These are phyloP conservation scores for Drosophila hydei DNA, from an alignment of 1,140 invertebrate genomes.

Conservation along the genomic window DNA sequence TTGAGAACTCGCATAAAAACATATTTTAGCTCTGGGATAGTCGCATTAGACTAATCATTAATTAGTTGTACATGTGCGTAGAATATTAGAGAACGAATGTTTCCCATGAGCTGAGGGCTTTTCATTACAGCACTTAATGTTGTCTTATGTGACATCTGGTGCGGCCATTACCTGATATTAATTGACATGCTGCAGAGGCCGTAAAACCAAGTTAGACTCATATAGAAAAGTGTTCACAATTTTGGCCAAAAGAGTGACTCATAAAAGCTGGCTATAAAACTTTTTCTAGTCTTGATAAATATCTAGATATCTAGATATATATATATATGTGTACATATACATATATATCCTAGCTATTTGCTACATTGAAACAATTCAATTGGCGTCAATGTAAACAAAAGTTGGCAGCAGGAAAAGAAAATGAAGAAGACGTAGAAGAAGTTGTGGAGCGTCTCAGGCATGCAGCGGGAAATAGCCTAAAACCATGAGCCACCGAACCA, in stretches of 20 bases:
- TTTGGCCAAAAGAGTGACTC: constrained; percentile 21
- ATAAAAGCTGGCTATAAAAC: constrained; percentile 45
- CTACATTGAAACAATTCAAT: constrained; percentile 56
- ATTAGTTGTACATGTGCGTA: constrained; percentile 19
- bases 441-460: constrained; percentile 44
- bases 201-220: constrained; percentile 43
- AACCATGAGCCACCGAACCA: constrained; percentile 25
- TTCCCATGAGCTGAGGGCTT: constrained; percentile 43
- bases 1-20: neutral
- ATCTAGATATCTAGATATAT: neutral
- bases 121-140: constrained; percentile 42
- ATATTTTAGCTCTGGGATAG: neutral
- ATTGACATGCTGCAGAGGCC: constrained; percentile 48
- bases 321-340: neutral
- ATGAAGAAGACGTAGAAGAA: neutral
- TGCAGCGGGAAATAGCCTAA: constrained; percentile 37
- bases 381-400: constrained; percentile 71
- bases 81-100: constrained; percentile 8
- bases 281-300: too few relatives aligned
- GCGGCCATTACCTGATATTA: constrained; percentile 53
- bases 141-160: constrained; percentile 46
- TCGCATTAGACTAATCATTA: constrained; percentile 35
- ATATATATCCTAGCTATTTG: neutral
- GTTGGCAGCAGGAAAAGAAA: constrained; percentile 11
- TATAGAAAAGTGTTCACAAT: constrained; percentile 44